Conservation (phyloP, 2,888 invertebrate species). For the Spisula solida region DNA sequence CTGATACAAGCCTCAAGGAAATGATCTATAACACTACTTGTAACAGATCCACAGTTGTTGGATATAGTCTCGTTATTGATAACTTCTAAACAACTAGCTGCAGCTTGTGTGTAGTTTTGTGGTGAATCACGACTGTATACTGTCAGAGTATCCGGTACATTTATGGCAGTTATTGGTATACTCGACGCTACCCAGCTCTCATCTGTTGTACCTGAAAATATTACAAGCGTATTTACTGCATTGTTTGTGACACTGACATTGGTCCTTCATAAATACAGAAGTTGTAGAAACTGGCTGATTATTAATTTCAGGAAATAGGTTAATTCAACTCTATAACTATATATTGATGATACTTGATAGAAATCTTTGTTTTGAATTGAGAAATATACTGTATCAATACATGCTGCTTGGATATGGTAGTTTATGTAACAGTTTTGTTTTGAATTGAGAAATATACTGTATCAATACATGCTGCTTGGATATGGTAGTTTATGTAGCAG, state of each 20-base stretch:
- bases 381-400: too few relatives aligned
- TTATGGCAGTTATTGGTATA: conserved; percentile 64
- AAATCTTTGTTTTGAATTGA: too few relatives aligned
- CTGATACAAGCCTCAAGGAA: conserved; percentile 77
- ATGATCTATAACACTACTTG: conserved; percentile 67
- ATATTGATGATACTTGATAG: too few relatives aligned
- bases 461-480: too few relatives aligned
- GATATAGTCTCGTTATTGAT: conserved; percentile 60
- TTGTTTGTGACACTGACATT: background rate
- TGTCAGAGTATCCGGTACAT: conserved; percentile 57
- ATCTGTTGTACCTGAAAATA: conserved; percentile 48
- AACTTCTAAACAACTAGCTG: conserved; percentile 51
- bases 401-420: too few relatives aligned
- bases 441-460: too few relatives aligned
- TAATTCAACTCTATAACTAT: too few relatives aligned
- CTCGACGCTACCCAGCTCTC: conserved; percentile 70
- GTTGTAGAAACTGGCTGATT: too few relatives aligned
- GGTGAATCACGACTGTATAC: conserved; percentile 22
- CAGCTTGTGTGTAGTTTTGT: conserved; percentile 48
- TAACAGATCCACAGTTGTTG: conserved; percentile 58
- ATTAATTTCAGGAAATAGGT: too few relatives aligned
- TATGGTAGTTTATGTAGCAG: too few relatives aligned
- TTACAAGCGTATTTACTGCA: conserved; percentile 4
- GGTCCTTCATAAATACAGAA: too few relatives aligned
- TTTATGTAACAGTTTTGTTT: too few relatives aligned